Evolutionary conservation across 2,888 invertebrate species (phyloP).

Genomic region (Lochmaea capreae): DNA sequence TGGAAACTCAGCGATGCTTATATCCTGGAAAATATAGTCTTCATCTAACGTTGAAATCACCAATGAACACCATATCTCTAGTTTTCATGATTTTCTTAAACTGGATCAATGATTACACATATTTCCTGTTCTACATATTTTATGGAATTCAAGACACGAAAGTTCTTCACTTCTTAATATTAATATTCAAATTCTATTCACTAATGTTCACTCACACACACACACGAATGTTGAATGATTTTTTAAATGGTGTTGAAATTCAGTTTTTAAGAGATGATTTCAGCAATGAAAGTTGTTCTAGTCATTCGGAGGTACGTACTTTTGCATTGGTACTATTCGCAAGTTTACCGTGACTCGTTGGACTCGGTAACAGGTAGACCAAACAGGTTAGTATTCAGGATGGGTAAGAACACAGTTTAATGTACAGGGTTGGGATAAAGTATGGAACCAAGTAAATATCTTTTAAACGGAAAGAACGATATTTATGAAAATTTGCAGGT

Average conservation of each 20-base stretch:
- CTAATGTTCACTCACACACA: not conserved
- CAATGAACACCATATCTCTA: slow-evolving; percentile 29
- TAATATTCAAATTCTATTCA: not conserved
- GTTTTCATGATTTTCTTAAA: slow-evolving; percentile 30
- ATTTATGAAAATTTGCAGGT: too few species aligned
- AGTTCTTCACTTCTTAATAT: not conserved
- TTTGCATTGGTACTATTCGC: slow-evolving; percentile 35
- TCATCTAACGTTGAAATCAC: slow-evolving; percentile 36
- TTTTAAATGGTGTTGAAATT: not conserved
- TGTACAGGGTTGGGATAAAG: too few species aligned
- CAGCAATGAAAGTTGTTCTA: slow-evolving; percentile 37
- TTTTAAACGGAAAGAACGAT: too few species aligned
- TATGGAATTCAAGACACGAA: slow-evolving; percentile 6
- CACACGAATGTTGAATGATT: not conserved
- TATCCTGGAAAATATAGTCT: slow-evolving; percentile 38
- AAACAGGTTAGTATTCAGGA: slow-evolving; percentile 28
- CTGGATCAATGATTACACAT: slow-evolving; percentile 16
- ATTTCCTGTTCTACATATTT: slow-evolving; percentile 24
- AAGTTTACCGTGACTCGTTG: slow-evolving; percentile 40
- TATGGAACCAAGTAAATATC: too few species aligned
- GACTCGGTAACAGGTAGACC: slow-evolving; percentile 28
- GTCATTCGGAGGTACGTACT: slow-evolving; percentile 32
- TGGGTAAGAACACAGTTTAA: not conserved
- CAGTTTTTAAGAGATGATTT: slow-evolving; percentile 17
- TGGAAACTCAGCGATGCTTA: slow-evolving; percentile 39